These are phyloP conservation scores for Drosophila falleni DNA, from an alignment of 2,888 invertebrate genomes.

Conservation along the genomic window DNA sequence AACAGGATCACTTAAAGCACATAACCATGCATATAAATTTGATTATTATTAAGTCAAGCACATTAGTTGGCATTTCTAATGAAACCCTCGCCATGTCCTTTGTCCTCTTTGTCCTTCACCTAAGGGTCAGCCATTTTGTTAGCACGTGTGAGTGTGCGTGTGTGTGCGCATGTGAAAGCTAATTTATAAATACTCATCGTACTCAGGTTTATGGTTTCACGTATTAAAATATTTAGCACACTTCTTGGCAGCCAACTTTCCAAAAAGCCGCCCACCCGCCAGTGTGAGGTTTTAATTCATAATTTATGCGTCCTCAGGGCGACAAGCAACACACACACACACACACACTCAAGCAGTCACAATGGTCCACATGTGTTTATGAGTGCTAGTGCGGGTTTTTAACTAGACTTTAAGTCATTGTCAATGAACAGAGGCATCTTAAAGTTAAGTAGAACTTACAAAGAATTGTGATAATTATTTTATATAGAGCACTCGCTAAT, in stretches of 20 bases:
- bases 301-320: constrained; percentile 67
- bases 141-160: constrained; percentile 23
- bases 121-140: constrained; percentile 63
- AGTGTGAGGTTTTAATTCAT: constrained; percentile 67
- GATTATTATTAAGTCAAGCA: constrained; percentile 83
- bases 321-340: constrained; percentile 41
- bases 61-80: constrained; percentile 80
- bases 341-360: neutral
- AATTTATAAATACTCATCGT: constrained; percentile 71
- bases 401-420: constrained; percentile 33
- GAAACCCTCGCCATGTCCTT: constrained; percentile 41
- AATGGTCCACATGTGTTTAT: constrained; percentile 6
- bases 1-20: constrained; percentile 77
- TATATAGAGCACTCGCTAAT: too few relatives aligned
- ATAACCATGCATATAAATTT: constrained; percentile 85
- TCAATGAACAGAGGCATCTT: neutral
- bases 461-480: neutral
- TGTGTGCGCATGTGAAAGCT: constrained; percentile 57
- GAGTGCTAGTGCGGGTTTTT: constrained; percentile 7
- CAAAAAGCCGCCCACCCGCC: constrained; percentile 14
- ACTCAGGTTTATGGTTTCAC: constrained; percentile 72
- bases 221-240: constrained; percentile 77
- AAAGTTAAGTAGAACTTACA: neutral
- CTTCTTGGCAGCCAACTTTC: constrained; percentile 58
- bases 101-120: constrained; percentile 29